phyloP scores from a whole-genome alignment of 1,140 invertebrate species.

The Portunus trituberculatus region DNA sequence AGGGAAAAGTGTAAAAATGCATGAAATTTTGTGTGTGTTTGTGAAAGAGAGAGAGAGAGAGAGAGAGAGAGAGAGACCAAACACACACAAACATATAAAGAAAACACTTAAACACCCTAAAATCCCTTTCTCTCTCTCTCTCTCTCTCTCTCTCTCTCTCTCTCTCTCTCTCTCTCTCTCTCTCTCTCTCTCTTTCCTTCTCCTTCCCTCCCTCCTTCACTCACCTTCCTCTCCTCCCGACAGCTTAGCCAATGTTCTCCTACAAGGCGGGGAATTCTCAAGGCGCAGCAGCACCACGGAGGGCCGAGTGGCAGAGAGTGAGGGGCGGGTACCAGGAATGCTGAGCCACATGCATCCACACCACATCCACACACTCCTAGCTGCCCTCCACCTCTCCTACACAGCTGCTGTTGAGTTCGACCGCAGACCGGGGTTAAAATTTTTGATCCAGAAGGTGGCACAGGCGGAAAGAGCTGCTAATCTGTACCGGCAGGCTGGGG shows the following conservation, averaged over 20 bases:
- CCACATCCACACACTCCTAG: constrained; percentile 87
- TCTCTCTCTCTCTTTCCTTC: neutral
- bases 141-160: neutral
- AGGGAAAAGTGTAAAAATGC: too few relatives aligned
- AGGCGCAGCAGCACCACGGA: neutral
- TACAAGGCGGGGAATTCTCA: constrained; percentile 78
- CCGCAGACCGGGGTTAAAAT: constrained; percentile 92
- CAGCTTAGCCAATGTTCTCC: constrained; percentile 81
- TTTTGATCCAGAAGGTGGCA: constrained; percentile 95
- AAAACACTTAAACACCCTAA: too few relatives aligned
- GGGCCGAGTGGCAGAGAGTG: constrained; percentile 58
- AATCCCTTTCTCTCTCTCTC: too few relatives aligned
- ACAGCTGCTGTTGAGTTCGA: constrained; percentile 92
- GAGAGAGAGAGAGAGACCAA: too few relatives aligned
- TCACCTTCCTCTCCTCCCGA: neutral
- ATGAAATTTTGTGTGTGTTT: too few relatives aligned
- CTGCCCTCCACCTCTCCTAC: constrained; percentile 90
- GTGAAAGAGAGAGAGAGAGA: too few relatives aligned
- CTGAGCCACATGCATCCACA: constrained; percentile 79
- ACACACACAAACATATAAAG: too few relatives aligned
- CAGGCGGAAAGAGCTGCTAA: constrained; percentile 93
- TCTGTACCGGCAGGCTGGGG: constrained; percentile 94
- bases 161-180: neutral
- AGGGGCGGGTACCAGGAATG: constrained; percentile 80
- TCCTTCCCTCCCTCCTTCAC: neutral